phyloP scores from a whole-genome alignment of 1,140 invertebrate genomes.

The Drosophila persimilis region DNA sequence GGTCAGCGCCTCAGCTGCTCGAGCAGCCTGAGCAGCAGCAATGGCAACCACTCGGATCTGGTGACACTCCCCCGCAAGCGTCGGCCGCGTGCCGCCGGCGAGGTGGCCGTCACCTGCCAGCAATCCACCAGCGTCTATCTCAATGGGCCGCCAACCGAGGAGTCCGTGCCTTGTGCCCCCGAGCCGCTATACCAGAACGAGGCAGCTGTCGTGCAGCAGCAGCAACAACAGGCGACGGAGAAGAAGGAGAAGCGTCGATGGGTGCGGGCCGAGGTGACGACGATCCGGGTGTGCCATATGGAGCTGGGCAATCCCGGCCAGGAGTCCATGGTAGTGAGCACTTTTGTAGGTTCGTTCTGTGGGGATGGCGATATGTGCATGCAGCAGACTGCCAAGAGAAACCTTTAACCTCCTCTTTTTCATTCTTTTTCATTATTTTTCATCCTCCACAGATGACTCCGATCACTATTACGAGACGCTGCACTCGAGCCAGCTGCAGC shows the following conservation, averaged over 20 bases:
- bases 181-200: constrained; percentile 79
- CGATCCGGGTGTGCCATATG: constrained; percentile 50
- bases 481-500: constrained; percentile 62
- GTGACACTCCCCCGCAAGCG: constrained; percentile 76
- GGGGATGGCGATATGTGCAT: neutral
- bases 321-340: constrained; percentile 68
- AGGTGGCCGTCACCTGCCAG: constrained; percentile 73
- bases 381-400: no score
- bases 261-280: constrained; percentile 29
- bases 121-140: constrained; percentile 69
- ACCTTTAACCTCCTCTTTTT: neutral
- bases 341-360: constrained; percentile 74
- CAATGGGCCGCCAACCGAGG: constrained; percentile 50
- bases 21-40: constrained; percentile 52
- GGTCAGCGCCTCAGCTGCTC: constrained; percentile 52
- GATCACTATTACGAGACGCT: constrained; percentile 86
- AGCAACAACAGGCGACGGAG: neutral
- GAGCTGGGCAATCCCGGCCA: constrained; percentile 26
- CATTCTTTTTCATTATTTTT: neutral
- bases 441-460: constrained; percentile 83
- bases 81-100: constrained; percentile 76
- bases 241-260: no score
- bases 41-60: constrained; percentile 31
- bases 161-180: constrained; percentile 22
- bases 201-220: constrained; percentile 38